Percentiles rank a stretch among this genome's conserved stretches.
Evolutionary conservation across 2,888 invertebrate species (phyloP).

Genomic region (Drosophila formosana): DNA sequence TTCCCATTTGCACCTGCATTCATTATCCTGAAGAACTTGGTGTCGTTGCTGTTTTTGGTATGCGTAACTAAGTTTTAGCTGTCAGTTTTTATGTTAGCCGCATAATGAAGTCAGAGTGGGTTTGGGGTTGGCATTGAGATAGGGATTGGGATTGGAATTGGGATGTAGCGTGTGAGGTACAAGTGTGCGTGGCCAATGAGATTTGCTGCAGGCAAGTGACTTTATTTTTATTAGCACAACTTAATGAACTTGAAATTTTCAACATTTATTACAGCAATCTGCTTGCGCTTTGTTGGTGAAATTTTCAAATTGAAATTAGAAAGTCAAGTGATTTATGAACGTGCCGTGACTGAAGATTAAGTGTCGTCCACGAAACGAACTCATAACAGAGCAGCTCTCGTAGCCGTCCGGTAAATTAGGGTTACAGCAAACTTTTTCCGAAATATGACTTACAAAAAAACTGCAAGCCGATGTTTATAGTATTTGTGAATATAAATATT

Average conservation of each 20-base stretch:
- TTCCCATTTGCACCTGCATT: conserved; percentile 77
- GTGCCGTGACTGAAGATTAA: conserved; percentile 58
- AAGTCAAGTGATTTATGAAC: conserved; percentile 76
- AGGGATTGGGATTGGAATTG: background rate
- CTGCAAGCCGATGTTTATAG: background rate
- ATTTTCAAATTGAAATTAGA: conserved; percentile 64
- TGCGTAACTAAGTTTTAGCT: conserved; percentile 80
- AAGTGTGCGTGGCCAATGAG: conserved; percentile 84
- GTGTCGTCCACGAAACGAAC: conserved; percentile 4
- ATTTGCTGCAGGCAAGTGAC: conserved; percentile 81
- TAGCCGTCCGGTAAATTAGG: conserved; percentile 21
- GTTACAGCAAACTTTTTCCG: conserved; percentile 7
- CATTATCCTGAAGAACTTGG: conserved; percentile 66
- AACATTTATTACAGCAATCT: conserved; percentile 75
- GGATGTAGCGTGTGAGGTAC: conserved; percentile 44
- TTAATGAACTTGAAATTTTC: conserved; percentile 81
- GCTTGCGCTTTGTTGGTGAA: conserved; percentile 41
- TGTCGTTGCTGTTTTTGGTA: conserved; percentile 41
- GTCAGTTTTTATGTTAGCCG: conserved; percentile 67
- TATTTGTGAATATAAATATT: background rate
- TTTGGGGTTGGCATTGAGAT: conserved; percentile 23
- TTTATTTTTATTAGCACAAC: conserved; percentile 82
- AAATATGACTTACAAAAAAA: too few relatives aligned
- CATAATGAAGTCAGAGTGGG: conserved; percentile 45
- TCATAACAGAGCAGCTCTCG: background rate